Conservation (phyloP, 2,113 vertebrate species). For the Apistogramma diplotaenia region DNA sequence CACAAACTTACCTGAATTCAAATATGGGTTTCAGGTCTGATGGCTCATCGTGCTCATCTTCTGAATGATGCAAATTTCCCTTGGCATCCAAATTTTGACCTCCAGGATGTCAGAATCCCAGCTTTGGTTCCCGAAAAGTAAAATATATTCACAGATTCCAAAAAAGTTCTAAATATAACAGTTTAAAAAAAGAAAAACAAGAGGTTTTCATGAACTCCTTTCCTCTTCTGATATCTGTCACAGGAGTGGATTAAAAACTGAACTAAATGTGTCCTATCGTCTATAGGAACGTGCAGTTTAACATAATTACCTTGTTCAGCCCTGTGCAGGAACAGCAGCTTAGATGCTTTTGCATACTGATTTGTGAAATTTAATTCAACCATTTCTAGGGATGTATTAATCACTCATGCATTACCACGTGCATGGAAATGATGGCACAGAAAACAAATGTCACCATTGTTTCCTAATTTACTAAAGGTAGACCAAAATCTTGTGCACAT, state of each 20-base stretch:
- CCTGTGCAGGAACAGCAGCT: too few relatives aligned
- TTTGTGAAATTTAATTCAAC: too few relatives aligned
- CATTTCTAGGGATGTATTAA: neutral
- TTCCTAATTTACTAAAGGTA: neutral
- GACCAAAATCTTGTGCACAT: neutral
- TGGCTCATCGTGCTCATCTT: neutral
- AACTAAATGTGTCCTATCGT: neutral
- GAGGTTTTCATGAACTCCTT: too few relatives aligned
- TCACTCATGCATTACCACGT: neutral
- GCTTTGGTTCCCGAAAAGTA: too few relatives aligned
- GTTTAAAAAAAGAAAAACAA: too few relatives aligned
- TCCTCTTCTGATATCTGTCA: neutral
- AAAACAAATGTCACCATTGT: neutral
- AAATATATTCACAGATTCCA: too few relatives aligned
- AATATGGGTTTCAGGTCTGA: neutral
- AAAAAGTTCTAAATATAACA: too few relatives aligned
- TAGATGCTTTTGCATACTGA: too few relatives aligned
- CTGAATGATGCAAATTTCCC: neutral
- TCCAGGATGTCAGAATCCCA: neutral
- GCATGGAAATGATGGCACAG: slow-evolving; percentile 41
- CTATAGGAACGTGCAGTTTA: neutral
- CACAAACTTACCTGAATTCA: neutral
- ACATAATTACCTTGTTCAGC: neutral
- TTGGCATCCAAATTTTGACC: too few relatives aligned
- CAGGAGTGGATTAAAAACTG: neutral